phyloP scores from a whole-genome alignment of 1,140 invertebrate genomes.

The Drosophila bipectinata region DNA sequence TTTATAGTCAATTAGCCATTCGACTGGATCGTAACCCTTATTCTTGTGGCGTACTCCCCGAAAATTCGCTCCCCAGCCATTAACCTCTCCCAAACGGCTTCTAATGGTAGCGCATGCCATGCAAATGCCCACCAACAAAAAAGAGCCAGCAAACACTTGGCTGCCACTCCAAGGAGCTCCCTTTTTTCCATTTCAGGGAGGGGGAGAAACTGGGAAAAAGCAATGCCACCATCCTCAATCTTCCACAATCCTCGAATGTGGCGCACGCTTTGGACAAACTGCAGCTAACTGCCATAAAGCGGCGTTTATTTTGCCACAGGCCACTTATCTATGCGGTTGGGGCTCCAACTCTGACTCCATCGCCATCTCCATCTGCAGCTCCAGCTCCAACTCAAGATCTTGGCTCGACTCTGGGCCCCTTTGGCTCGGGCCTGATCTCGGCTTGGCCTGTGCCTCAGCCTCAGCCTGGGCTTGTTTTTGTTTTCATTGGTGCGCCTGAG shows the following conservation, averaged over 20 bases:
- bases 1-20: constrained; percentile 28
- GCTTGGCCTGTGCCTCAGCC: constrained; percentile 21
- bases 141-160: constrained; percentile 59
- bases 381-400: neutral
- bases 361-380: constrained; percentile 19
- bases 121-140: constrained; percentile 71
- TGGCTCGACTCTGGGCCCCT: constrained; percentile 19
- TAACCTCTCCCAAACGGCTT: constrained; percentile 73
- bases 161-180: constrained; percentile 59
- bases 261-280: constrained; percentile 73
- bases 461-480: constrained; percentile 59
- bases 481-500: constrained; percentile 70
- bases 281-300: constrained; percentile 80
- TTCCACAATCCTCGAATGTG: constrained; percentile 40
- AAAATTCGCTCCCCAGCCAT: constrained; percentile 29
- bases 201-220: neutral
- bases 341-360: constrained; percentile 17
- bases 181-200: constrained; percentile 29
- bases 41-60: constrained; percentile 18
- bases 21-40: constrained; percentile 8
- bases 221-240: constrained; percentile 23
- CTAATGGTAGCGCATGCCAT: constrained; percentile 80
- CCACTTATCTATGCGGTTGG: constrained; percentile 77
- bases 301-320: constrained; percentile 82
- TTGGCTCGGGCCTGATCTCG: constrained; percentile 44